Evolutionary conservation across 2,888 invertebrate species (phyloP).

Genomic region (Yponomeuta plumbellus): DNA sequence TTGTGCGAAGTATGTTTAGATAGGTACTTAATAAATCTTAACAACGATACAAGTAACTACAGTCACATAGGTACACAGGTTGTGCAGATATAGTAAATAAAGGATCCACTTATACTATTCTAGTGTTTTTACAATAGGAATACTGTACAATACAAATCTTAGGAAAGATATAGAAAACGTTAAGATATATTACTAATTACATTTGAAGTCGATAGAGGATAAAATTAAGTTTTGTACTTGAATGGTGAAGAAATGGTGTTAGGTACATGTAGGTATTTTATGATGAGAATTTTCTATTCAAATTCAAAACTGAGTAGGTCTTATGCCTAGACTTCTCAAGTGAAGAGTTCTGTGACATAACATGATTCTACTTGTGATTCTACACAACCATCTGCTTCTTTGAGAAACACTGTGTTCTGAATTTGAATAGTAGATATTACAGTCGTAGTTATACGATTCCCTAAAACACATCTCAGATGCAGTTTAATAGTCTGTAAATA

Average conservation of each 20-base stretch:
- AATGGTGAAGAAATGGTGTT: conserved; percentile 31
- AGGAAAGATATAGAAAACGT: conserved; percentile 21
- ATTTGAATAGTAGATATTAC: not conserved
- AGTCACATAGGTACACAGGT: too few species aligned
- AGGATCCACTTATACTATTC: not conserved
- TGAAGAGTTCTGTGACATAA: too few species aligned
- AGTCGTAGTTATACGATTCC: too few species aligned
- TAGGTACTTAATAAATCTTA: too few species aligned
- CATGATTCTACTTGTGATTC: too few species aligned
- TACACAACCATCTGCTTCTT: too few species aligned
- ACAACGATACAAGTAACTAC: too few species aligned
- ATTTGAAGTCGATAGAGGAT: conserved; percentile 21
- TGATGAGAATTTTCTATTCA: not conserved
- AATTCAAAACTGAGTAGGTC: conserved; percentile 20
- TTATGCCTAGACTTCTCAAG: too few species aligned
- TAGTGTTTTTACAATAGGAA: not conserved
- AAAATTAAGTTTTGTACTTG: conserved; percentile 42
- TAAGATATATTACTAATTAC: conserved; percentile 14
- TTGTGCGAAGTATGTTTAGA: too few species aligned
- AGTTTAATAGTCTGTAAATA: too few species aligned
- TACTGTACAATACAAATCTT: conserved; percentile 21
- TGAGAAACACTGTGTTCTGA: not conserved
- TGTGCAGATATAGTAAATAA: not conserved
- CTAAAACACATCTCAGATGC: too few species aligned
- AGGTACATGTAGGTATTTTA: conserved; percentile 4